Percentiles rank a stretch among this genome's conserved stretches.
Conservation (phyloP, 2,888 invertebrate genomes). For the Argyra leucocephala region DNA sequence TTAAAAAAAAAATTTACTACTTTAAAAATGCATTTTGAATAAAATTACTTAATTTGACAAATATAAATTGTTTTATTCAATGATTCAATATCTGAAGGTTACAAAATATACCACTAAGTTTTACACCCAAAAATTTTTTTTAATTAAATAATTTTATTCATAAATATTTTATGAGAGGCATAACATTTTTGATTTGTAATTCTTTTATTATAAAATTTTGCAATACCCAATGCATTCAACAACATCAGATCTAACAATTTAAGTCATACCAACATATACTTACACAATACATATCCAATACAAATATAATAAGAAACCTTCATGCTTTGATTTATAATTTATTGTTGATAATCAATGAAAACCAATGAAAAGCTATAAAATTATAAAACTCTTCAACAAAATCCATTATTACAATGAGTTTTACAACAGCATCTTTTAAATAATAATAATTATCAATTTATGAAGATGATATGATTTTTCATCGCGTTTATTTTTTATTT, state of each 20-base stretch:
- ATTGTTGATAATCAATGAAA: background rate
- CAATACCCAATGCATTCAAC: background rate
- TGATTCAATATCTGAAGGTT: too few species aligned
- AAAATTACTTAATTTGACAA: too few species aligned
- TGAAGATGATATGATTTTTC: too few species aligned
- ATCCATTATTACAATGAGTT: too few species aligned
- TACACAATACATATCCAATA: background rate
- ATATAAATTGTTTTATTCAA: too few species aligned
- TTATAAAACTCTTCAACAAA: background rate
- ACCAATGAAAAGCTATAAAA: background rate
- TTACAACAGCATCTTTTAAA: too few species aligned
- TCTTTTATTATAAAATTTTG: background rate
- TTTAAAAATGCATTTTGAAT: too few species aligned
- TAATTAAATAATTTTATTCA: background rate
- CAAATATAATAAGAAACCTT: background rate
- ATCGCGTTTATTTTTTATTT: too few species aligned
- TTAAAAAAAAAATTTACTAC: too few species aligned
- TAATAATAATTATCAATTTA: too few species aligned
- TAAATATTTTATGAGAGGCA: background rate
- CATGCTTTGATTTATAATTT: background rate
- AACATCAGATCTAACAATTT: background rate
- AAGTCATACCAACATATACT: background rate
- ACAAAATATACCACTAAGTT: too few species aligned
- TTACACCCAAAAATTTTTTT: too few species aligned
- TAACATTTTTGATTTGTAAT: background rate